A percentile compares a stretch with the other conserved stretches of the same genome.
Evolutionary conservation across 2,797 vertebrate genomes (phyloP).

Genomic region (Pseudomugil gertrudae): DNA sequence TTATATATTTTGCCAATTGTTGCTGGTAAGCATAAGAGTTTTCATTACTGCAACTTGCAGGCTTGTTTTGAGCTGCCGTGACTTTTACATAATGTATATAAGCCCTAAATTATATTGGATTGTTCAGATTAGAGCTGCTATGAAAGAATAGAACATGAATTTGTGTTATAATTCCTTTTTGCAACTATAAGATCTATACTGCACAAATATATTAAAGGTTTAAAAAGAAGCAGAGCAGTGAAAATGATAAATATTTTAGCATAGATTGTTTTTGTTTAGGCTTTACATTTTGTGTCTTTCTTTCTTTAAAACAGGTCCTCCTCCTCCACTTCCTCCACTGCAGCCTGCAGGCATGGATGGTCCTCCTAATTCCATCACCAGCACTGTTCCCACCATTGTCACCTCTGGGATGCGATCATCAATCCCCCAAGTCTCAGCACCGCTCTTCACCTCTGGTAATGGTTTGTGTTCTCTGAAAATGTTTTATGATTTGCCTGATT

Average conservation of each 20-base stretch:
- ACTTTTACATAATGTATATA: too few species aligned
- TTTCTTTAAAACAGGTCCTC: slow-evolving; percentile 85
- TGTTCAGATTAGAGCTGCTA: neutral
- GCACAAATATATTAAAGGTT: too few species aligned
- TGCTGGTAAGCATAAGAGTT: neutral
- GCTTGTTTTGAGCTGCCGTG: too few species aligned
- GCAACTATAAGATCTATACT: too few species aligned
- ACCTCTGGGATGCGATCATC: slow-evolving; percentile 94
- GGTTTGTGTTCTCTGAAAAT: neutral
- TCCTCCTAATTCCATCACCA: slow-evolving; percentile 94
- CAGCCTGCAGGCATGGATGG: slow-evolving; percentile 95
- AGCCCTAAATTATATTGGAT: too few species aligned
- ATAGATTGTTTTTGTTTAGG: neutral
- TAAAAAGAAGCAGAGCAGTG: neutral
- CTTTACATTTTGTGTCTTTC: neutral
- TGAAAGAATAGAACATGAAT: neutral
- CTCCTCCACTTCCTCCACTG: slow-evolving; percentile 92
- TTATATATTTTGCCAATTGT: neutral
- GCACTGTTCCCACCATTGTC: slow-evolving; percentile 94
- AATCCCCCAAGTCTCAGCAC: slow-evolving; percentile 86
- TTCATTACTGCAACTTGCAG: neutral
- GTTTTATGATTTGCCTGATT: neutral
- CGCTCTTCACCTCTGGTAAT: slow-evolving; percentile 89
- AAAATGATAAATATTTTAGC: neutral
- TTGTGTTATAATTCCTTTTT: too few species aligned